Evolutionary conservation across 1,140 invertebrate species (phyloP), one percentile per base, ranked within the genome.

Genomic region (Leptinotarsa texana): DNA sequence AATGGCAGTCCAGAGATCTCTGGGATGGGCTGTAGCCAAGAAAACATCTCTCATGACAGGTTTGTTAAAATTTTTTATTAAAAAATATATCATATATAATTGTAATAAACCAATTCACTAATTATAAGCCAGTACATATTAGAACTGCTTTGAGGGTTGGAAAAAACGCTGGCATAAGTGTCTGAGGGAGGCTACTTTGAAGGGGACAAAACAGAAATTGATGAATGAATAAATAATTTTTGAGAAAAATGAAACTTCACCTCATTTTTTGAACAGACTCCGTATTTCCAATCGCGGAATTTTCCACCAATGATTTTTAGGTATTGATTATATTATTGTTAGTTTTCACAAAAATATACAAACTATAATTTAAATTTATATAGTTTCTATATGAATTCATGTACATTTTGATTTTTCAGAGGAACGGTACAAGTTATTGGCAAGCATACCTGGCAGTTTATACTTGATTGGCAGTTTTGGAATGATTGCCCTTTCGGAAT

Each of bases 1-100:
- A 86, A 93, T 95, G 89, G 96, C 96, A 1, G 93, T 98, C 3
- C 90, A 96, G 81, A 90, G 95, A 65, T 95, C 94, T 47, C 88
- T 96, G 76, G 93, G 94, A 73, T 98, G 96, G 96, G 92, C 93
- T 18, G 88, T 89, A 3, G 87, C 88, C 0, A 93, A 93, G 82
- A 93, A 91, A 84, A 91, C 91, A 6, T 85, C 87, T 68, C 85
- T 89, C 70, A 93, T 93, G 90, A 93, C 92, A 89, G 92, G 91
- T 92, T 90, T 13, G 27, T 70, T 61, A 24, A 69, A 67, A 11
- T 33, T 0, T 33, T 33, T 33, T 33, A 33, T 33, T 33, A 27
- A 27, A 27, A 27, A 27, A 27, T 6, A 27, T 5, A 27, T 27
- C 27, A 27, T 27, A 27, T 27, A 27, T 0, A 6, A 27, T 6